These are phyloP conservation scores for Didymodactylos carnosus DNA, from an alignment of 2,888 invertebrate genomes.

Conservation along the genomic window DNA sequence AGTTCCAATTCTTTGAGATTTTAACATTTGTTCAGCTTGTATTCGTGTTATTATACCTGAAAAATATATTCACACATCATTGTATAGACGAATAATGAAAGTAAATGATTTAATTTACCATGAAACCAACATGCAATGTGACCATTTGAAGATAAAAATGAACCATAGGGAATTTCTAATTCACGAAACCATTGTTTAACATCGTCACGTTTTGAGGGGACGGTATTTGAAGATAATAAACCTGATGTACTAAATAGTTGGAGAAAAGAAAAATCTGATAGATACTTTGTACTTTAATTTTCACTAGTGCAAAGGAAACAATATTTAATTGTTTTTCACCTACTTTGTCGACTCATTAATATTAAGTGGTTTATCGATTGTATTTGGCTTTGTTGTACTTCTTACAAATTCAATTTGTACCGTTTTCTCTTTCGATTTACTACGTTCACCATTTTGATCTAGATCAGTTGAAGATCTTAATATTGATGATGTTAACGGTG, in stretches of 20 bases:
- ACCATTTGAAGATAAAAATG: slow-evolving; percentile 41
- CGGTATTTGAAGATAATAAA: too few species aligned
- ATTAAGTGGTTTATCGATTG: not conserved
- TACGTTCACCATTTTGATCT: too few species aligned
- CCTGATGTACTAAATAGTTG: too few species aligned
- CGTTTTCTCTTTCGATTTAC: not conserved
- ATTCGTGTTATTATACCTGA: slow-evolving; percentile 51
- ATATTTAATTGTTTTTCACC: not conserved
- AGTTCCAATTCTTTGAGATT: slow-evolving; percentile 43
- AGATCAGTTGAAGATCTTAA: too few species aligned
- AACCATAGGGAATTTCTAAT: slow-evolving; percentile 45
- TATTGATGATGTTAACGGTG: not conserved
- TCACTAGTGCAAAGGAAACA: not conserved
- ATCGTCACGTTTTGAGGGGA: slow-evolving; percentile 48
- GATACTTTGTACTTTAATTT: too few species aligned
- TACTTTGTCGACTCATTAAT: not conserved
- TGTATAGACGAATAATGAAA: not conserved
- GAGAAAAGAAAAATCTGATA: too few species aligned
- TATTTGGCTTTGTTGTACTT: not conserved
- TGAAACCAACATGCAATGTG: slow-evolving; percentile 52
- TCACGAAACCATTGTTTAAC: slow-evolving; percentile 56
- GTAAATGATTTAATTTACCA: slow-evolving; percentile 42
- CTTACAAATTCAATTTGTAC: not conserved
- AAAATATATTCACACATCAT: not conserved
- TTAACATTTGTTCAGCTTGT: slow-evolving; percentile 49